Percentiles rank a stretch among this genome's conserved stretches.
phyloP scores from a whole-genome alignment of 2,797 vertebrate genomes.

The Enteromius viviparus region DNA sequence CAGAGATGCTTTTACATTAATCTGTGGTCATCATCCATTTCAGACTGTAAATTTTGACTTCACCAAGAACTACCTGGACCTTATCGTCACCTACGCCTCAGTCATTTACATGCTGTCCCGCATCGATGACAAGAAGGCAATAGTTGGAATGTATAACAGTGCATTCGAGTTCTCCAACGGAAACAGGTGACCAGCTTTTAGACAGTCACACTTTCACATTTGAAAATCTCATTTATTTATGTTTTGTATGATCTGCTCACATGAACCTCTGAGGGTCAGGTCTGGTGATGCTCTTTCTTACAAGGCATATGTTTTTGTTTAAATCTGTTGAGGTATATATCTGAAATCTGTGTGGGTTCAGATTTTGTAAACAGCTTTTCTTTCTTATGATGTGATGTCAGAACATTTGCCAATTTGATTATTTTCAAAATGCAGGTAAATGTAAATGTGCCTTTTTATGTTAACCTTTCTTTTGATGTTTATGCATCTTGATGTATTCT shows the following conservation, averaged over 20 bases:
- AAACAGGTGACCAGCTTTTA: slow-evolving; percentile 67
- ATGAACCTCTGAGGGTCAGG: too few species aligned
- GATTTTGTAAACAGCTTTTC: neutral
- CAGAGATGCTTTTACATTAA: neutral
- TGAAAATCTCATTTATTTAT: neutral
- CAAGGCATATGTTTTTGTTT: too few species aligned
- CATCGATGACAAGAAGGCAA: slow-evolving; percentile 86
- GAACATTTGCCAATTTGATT: neutral
- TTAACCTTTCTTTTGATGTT: neutral
- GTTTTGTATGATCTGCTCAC: too few species aligned
- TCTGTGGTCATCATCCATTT: slow-evolving; percentile 5
- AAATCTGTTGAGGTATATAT: neutral
- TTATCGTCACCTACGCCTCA: slow-evolving; percentile 89
- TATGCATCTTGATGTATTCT: neutral
- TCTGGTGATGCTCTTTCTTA: too few species aligned
- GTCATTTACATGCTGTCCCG: slow-evolving; percentile 88
- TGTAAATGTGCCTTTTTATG: neutral
- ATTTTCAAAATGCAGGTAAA: neutral
- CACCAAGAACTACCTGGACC: slow-evolving; percentile 91
- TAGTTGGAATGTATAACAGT: slow-evolving; percentile 91
- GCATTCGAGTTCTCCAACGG: slow-evolving; percentile 92
- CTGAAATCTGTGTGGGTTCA: neutral
- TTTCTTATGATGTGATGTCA: neutral
- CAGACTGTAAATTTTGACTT: slow-evolving; percentile 90
- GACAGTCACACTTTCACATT: neutral